Base-by-base conservation (phyloP, 2,113 vertebrate species). In the Bubalus kerabau region DNA sequence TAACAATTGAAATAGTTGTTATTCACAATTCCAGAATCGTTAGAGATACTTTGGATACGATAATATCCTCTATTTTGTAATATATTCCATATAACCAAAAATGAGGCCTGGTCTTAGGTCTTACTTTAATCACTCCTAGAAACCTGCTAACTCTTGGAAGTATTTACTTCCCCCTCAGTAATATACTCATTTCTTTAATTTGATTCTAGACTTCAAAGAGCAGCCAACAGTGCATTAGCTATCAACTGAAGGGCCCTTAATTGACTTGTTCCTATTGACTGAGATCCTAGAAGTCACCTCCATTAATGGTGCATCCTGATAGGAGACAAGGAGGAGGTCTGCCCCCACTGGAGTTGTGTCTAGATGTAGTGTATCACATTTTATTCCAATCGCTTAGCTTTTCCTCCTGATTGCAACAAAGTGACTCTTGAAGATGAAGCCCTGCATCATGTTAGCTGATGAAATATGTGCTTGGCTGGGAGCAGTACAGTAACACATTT, bases 371-470 rank as follows among this genome's bases (percentile, higher is more conserved):
- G 92, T 95, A 92, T 96, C 81, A 96, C 60, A 16, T 81, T 97
- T 0, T 93, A 36, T 78, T 96, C 95, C 54, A 54, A 14, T 96
- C 43, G 57, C 32, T 92, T 90, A 82, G 50, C 54, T 92, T 84
- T 89, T 97, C 7, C 76, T 97, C 90, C 9, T 89, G 92, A 92
- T 28, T 80, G 28, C 64, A 97, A 48, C 21, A 95, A 85, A 94
- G 15, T 96, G 67, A 14, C 4, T 92, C 52, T 24, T 93, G 46
- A 54, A 24, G 95, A 96, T 10, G 3, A 87, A 95, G 19, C 13
- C n/a, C 81, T 46, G 48, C 52, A 90, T 86, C 14, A 84, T 90
- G 17, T 82, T 54, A 91, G 96, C 85, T 71, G 64, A 91, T 97
- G 83, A 96, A 98, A 59, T 43, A 26, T 54, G 83, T 23, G 85